These are phyloP conservation scores for Pseudotriccus pelzelni DNA, from an alignment of 2,797 vertebrate species.

Conservation along the genomic window DNA sequence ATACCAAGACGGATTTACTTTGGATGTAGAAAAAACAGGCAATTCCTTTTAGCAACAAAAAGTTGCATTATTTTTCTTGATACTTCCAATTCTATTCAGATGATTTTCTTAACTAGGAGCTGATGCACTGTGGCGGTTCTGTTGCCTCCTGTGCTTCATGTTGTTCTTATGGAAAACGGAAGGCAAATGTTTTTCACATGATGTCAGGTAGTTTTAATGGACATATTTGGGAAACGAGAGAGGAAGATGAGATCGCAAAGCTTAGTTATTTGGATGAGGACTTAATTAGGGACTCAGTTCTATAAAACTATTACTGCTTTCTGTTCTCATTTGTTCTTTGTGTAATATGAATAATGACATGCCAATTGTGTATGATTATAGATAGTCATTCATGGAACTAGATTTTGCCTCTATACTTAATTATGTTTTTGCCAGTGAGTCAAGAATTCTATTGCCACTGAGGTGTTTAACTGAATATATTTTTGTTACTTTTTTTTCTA, in stretches of 20 bases:
- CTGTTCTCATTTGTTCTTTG: slow-evolving; percentile 53
- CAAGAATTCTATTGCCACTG: slow-evolving; percentile 40
- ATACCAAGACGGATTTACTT: background rate
- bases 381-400: slow-evolving; percentile 57
- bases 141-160: background rate
- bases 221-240: slow-evolving; percentile 12
- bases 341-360: slow-evolving; percentile 60
- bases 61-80: background rate
- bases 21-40: background rate
- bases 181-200: slow-evolving; percentile 39
- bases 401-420: slow-evolving; percentile 53
- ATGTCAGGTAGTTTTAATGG: slow-evolving; percentile 45
- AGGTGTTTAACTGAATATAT: slow-evolving; percentile 39
- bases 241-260: background rate
- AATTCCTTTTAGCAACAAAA: background rate
- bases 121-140: background rate
- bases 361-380: slow-evolving; percentile 57
- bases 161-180: background rate
- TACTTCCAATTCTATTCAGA: background rate
- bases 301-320: slow-evolving; percentile 51
- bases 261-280: slow-evolving; percentile 44
- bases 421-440: slow-evolving; percentile 48
- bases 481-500: slow-evolving; percentile 1
- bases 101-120: background rate
- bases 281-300: slow-evolving; percentile 62